Evolutionary conservation across 2,888 invertebrate genomes (phyloP).

Genomic region (Diarsia rubi): DNA sequence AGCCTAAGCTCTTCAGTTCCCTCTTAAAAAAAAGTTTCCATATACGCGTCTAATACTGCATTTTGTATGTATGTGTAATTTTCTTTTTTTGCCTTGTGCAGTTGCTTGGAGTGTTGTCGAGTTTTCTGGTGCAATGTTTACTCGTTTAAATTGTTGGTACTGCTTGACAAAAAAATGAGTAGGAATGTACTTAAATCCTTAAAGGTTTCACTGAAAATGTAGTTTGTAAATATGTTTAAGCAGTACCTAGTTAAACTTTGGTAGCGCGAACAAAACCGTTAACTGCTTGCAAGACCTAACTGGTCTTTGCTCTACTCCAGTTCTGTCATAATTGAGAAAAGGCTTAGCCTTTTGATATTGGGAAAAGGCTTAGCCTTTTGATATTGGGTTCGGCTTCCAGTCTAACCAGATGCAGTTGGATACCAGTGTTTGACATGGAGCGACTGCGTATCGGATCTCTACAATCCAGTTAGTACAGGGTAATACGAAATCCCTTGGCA

Average conservation of each 20-base stretch:
- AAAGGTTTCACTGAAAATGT: background rate
- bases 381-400: too few relatives aligned
- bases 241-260: background rate
- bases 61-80: constrained; percentile 41
- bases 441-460: too few relatives aligned
- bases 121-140: constrained; percentile 35
- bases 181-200: background rate
- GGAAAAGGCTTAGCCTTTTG: too few relatives aligned
- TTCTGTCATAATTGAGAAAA: too few relatives aligned
- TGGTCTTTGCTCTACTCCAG: background rate
- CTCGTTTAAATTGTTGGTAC: constrained; percentile 33
- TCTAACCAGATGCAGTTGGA: too few relatives aligned
- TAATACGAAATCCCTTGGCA: too few relatives aligned
- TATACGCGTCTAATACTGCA: constrained; percentile 60
- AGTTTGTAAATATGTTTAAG: background rate
- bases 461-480: too few relatives aligned
- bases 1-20: constrained; percentile 64
- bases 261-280: background rate
- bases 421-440: too few relatives aligned
- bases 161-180: background rate
- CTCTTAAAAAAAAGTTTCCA: constrained; percentile 69
- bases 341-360: too few relatives aligned
- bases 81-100: constrained; percentile 48
- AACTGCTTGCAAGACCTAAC: background rate
- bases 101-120: constrained; percentile 40